Evolutionary conservation across 2,797 vertebrate genomes (phyloP), one percentile per base, ranked within the genome.

Genomic region (Alfaro cultratus): DNA sequence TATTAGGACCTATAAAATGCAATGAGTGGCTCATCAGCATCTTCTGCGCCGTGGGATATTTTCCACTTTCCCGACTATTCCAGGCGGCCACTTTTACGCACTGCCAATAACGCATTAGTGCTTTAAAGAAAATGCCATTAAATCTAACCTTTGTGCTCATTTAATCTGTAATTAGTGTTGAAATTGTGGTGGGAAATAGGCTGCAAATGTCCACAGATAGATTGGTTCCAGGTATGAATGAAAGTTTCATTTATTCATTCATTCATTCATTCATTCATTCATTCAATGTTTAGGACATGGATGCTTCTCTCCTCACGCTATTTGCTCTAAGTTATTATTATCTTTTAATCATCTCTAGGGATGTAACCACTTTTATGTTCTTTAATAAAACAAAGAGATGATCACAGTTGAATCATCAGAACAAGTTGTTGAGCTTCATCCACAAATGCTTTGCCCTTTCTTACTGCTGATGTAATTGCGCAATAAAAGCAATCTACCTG

Each of bases 1-100:
- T 75, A 80, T 82, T 80, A 45, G 45, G n/a, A 79, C 67, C 73
- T 18, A 70, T 86, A 74, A 83, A 86, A 39, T 87, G 81, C 82
- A 36, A 86, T 1, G 43, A 77, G 77, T 31, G 75, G 34, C 64
- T 73, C n/a, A 74, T 75, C 79, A 68, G 81, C 78, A 80, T 85
- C 16, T 74, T 29, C 47, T 31, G 26, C 5, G 34, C 29, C 13
- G 34, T 80, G 43, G 64, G 77, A 88, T 83, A 75, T 60, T 85
- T 77, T 77, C 55, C 73, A 64, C 74, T 67, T 84, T 88, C 77
- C 21, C 41, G 29, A 12, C 15, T 83, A 72, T 73, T 36, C 57
- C 53, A 0, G 73, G 16, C 57, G 26, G 77, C n/a, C 55, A 43
- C 71, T 36, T 87, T 86, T 82, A 85, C 82, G 70, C 85, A 81